Evolutionary conservation across 2,888 invertebrate species (phyloP), one percentile per base, ranked within the genome.

Genomic region (Embidobia sp.): DNA sequence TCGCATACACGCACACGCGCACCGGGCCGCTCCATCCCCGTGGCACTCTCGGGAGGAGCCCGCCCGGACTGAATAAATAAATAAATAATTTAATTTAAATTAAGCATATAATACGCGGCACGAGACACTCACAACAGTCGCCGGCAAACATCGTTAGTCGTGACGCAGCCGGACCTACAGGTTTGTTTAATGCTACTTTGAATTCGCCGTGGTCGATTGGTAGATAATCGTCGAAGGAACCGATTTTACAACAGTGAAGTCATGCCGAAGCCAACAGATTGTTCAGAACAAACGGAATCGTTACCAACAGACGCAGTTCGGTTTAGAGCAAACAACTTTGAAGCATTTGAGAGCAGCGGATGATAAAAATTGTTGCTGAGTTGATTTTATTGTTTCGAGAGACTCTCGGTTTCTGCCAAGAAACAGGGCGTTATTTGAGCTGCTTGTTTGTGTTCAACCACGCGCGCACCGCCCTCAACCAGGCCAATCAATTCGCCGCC

Each of bases 91-190:
- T 59, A 72, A 64, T 31, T 73, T 63, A 44, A 57, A 35, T 53
- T 48, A 63, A 48, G 29, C 8, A 44, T 13, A 29, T 19, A 11
- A 35, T 31, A 31, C 18, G 46, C 35, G 40, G 22, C 26, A 42
- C 29, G 33, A 63, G 37, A 63, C 61, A 67, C 51, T 42, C 37
- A 63, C 31, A 27, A 10, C 31, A 22, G 16, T 29, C 6, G 10
- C 35, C 19, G 4, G 42, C 10, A 46, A 44, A 48, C 48, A 15
- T 5, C 27, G 51, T 59, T 18, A 33, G 84, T 85, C 77, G 87
- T 84, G 84, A 81, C 83, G 84, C 84, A 82, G 83, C 85, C 85
- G 85, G 83, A 83, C 85, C 84, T 82, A 82, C 81, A 81, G 83
- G 83, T 83, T 80, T 83, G 84, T 82, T 77, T 73, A 73, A 77